A percentile compares a stretch with the other conserved stretches of the same genome.
phyloP scores from a whole-genome alignment of 2,113 vertebrate species.

The Cyphomyrus discorhynchus region DNA sequence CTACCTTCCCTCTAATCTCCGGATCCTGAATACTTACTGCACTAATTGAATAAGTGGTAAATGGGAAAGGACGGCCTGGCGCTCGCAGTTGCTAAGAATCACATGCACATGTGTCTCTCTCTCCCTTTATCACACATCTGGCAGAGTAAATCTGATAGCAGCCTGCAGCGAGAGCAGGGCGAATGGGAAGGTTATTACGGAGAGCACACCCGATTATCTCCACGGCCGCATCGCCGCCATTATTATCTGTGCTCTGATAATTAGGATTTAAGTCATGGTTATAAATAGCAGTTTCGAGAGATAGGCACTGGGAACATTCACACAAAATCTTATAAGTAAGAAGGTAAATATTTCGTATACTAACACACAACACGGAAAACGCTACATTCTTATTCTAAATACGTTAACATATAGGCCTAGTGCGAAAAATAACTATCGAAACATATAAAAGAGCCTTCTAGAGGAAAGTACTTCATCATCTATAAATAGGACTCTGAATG shows the following conservation, averaged over 20 bases:
- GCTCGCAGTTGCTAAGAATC: not conserved
- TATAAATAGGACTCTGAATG: conserved; percentile 9
- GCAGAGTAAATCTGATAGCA: not conserved
- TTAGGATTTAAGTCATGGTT: not conserved
- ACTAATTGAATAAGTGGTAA: not conserved
- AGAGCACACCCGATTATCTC: not conserved
- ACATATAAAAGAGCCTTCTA: not conserved
- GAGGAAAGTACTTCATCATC: not conserved
- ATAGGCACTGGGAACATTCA: not conserved
- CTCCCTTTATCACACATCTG: not conserved
- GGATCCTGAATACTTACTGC: not conserved
- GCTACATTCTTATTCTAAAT: not conserved
- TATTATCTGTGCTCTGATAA: not conserved
- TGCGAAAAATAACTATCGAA: not conserved
- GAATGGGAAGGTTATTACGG: not conserved
- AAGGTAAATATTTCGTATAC: not conserved
- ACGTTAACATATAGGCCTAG: not conserved
- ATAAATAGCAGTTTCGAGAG: not conserved
- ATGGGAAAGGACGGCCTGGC: not conserved
- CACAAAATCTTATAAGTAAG: not conserved
- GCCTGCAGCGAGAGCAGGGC: not conserved
- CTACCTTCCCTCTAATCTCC: not conserved
- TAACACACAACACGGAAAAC: not conserved
- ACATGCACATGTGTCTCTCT: not conserved
- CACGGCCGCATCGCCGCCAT: not conserved